Percentiles rank a stretch among this genome's conserved stretches.
Conservation (phyloP, 2,888 invertebrate species). For the Ochlodes sylvanus region DNA sequence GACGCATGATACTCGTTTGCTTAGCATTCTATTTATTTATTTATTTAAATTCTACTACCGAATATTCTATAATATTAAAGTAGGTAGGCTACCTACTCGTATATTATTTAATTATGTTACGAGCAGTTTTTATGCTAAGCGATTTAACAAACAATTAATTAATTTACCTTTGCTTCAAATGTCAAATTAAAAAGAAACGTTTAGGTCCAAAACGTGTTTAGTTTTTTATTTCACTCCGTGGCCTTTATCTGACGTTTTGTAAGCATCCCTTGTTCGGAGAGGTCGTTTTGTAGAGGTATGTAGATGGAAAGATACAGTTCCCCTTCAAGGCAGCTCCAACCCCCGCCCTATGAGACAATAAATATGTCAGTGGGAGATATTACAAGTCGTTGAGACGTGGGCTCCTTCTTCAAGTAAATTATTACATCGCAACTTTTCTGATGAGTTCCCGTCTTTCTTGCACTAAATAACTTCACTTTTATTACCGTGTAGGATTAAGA, state of each 20-base stretch:
- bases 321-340: constrained; percentile 58
- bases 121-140: too few relatives aligned
- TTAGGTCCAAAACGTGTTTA: constrained; percentile 27
- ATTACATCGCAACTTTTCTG: constrained; percentile 78
- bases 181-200: too few relatives aligned
- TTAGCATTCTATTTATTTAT: too few relatives aligned
- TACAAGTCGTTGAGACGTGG: constrained; percentile 70
- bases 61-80: too few relatives aligned
- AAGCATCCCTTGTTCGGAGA: constrained; percentile 47
- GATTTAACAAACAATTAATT: too few relatives aligned
- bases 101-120: too few relatives aligned
- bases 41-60: too few relatives aligned
- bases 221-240: constrained; percentile 12
- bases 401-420: constrained; percentile 75
- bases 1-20: too few relatives aligned
- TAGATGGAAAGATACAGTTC: constrained; percentile 49
- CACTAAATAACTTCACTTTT: constrained; percentile 79
- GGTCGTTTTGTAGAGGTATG: constrained; percentile 34
- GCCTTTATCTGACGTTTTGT: constrained; percentile 41
- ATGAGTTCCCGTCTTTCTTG: constrained; percentile 67
- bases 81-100: too few relatives aligned
- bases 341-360: constrained; percentile 77
- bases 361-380: constrained; percentile 83
- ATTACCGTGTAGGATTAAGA: constrained; percentile 65
- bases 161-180: too few relatives aligned